Conservation (phyloP, 2,113 vertebrate species). For the Atlantisia rogersi region DNA sequence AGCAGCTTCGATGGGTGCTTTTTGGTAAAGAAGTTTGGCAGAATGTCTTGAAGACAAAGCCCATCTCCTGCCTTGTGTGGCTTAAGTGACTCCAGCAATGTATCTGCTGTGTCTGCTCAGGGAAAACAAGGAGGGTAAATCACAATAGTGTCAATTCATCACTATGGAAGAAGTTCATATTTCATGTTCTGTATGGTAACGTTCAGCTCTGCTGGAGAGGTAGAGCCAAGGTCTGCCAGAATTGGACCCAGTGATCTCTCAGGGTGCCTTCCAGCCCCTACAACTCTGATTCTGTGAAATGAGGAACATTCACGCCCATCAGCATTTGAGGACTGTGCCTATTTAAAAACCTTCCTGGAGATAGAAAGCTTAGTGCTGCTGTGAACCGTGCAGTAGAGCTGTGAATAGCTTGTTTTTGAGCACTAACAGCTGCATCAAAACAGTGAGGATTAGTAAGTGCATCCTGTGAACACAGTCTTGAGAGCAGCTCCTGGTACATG, state of each 20-base stretch:
- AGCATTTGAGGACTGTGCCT: background rate
- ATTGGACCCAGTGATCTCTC: no score
- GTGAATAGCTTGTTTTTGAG: background rate
- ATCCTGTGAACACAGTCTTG: background rate
- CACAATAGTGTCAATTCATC: background rate
- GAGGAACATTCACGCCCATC: background rate
- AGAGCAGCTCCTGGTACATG: background rate
- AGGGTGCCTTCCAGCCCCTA: no score
- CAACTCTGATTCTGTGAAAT: background rate
- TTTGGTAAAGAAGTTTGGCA: background rate
- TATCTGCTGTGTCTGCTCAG: background rate
- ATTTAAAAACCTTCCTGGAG: background rate
- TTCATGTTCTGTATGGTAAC: background rate
- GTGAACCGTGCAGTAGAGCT: background rate
- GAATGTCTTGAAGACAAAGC: background rate
- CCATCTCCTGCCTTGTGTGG: fast-evolving
- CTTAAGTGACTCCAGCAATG: background rate
- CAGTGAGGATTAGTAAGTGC: background rate
- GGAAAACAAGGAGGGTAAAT: background rate
- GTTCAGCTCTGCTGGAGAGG: background rate
- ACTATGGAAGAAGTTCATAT: background rate
- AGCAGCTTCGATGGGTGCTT: background rate
- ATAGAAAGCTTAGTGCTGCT: background rate
- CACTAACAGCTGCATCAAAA: background rate
- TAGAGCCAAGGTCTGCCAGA: background rate